phyloP scores from a whole-genome alignment of 2,888 invertebrate genomes.

The Apamea sordens region DNA sequence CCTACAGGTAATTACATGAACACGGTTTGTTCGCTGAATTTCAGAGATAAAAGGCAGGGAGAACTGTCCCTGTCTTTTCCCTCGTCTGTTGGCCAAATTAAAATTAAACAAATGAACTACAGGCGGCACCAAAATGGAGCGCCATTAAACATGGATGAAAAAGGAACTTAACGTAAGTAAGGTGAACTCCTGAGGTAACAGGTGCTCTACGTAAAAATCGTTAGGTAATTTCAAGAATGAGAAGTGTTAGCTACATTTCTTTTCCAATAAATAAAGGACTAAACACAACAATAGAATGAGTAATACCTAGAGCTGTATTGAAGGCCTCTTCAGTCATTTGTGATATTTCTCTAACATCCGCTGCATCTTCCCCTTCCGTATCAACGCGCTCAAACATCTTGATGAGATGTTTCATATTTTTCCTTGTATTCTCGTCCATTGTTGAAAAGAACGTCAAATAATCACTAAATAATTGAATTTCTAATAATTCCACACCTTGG shows the following conservation, averaged over 20 bases:
- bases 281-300: constrained; percentile 1
- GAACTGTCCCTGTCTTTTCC: not conserved
- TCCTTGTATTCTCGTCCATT: constrained; percentile 74
- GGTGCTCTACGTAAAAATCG: not conserved
- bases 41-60: not conserved
- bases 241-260: not conserved
- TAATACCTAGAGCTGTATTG: constrained; percentile 70
- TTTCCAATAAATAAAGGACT: constrained; percentile 16
- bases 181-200: constrained; percentile 21
- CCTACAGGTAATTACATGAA: not conserved
- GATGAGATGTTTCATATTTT: constrained; percentile 82
- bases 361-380: constrained; percentile 69
- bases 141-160: constrained; percentile 49
- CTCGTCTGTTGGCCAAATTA: constrained; percentile 4
- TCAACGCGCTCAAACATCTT: constrained; percentile 83
- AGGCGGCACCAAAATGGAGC: constrained; percentile 24
- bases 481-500: constrained; percentile 37
- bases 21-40: not conserved
- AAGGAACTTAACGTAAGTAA: constrained; percentile 24
- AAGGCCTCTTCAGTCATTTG: constrained; percentile 69
- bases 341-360: constrained; percentile 68
- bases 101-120: constrained; percentile 21
- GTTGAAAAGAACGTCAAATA: constrained; percentile 46
- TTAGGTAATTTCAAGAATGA: constrained; percentile 12
- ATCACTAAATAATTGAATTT: constrained; percentile 41